These are phyloP conservation scores for Ophiothrix spiculata DNA, from an alignment of 35 echinoderm and acorn worm genomes.

Conservation along the genomic window DNA sequence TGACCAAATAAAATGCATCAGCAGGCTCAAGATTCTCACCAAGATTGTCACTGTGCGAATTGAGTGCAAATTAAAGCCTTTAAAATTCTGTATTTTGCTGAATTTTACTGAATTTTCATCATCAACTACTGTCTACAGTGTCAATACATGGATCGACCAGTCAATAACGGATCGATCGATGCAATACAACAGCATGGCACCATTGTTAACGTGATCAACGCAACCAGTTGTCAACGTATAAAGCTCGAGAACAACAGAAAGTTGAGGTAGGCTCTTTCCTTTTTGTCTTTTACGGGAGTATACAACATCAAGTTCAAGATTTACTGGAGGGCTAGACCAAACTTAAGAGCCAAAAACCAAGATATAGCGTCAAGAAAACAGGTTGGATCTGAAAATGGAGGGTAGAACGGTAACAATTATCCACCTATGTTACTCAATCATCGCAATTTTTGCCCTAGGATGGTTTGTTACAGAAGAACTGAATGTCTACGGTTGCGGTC, in stretches of 20 bases:
- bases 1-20: too few relatives aligned
- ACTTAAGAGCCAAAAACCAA: too few relatives aligned
- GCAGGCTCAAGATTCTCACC: too few relatives aligned
- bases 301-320: background rate
- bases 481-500: too few relatives aligned
- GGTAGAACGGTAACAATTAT: background rate
- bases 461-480: background rate
- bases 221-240: too few relatives aligned
- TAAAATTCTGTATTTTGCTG: background rate
- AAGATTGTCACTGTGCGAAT: too few relatives aligned
- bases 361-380: too few relatives aligned
- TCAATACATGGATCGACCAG: background rate
- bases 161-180: background rate
- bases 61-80: too few relatives aligned
- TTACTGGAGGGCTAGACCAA: background rate
- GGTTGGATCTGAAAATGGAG: too few relatives aligned
- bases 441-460: background rate
- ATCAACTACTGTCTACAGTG: background rate
- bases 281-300: background rate
- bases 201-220: background rate
- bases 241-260: too few relatives aligned
- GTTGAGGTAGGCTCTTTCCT: background rate
- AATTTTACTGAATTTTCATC: background rate
- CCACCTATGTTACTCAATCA: background rate
- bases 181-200: background rate